These are phyloP conservation scores for Penelope pileata DNA, from an alignment of 2,113 vertebrate genomes.

Conservation along the genomic window DNA sequence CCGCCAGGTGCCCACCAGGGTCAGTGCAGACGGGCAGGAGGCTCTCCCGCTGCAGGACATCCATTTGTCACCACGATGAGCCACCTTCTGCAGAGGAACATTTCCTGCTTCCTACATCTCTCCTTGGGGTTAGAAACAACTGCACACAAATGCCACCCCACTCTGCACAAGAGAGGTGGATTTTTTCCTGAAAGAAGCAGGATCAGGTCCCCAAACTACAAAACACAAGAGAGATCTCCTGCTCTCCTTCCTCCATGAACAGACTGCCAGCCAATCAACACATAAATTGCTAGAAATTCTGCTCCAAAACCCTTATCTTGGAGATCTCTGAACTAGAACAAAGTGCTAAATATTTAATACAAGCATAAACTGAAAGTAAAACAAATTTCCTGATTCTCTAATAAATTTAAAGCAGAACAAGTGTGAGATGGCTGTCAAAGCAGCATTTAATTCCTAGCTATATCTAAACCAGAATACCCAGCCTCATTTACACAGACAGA, in stretches of 20 bases:
- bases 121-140: neutral
- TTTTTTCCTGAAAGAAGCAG: neutral
- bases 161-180: fast-evolving
- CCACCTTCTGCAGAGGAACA: neutral
- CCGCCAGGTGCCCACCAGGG: fast-evolving
- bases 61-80: neutral
- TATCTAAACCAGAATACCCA: conserved; percentile 47
- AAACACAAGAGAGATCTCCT: neutral
- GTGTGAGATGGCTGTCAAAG: conserved; percentile 54
- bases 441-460: conserved; percentile 56
- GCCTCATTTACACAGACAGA: conserved; percentile 64
- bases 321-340: conserved; percentile 55
- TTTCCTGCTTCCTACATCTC: neutral
- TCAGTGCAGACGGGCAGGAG: fast-evolving
- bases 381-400: conserved; percentile 10
- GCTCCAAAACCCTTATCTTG: conserved; percentile 32
- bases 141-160: fast-evolving
- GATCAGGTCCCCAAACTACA: neutral
- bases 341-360: conserved; percentile 54
- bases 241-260: neutral
- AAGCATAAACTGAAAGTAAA: conserved; percentile 45
- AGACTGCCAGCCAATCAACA: conserved; percentile 11
- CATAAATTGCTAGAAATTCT: neutral
- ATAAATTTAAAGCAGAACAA: conserved; percentile 50
- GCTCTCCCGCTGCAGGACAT: neutral